Base-by-base conservation (phyloP, 2,888 invertebrate genomes). In the Orchesella flavescens region DNA sequence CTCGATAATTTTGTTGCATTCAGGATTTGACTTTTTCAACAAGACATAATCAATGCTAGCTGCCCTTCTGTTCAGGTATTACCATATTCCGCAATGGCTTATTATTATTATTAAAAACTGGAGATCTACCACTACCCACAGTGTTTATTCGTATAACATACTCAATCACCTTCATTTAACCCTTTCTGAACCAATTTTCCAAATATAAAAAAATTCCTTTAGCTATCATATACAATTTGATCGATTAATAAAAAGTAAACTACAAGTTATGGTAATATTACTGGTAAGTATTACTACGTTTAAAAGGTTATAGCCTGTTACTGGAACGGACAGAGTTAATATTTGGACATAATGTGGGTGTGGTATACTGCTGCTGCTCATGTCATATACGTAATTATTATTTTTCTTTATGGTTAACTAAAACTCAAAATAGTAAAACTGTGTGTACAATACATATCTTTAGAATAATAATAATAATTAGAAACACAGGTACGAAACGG, bases 281-380 rank as follows among this genome's bases (percentile, higher is more conserved):
- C n/a, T 49, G 49, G 49, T 49, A 49, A 49, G 3, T 7, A 49
- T 7, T 49, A 15, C 49, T 49, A n/a, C 5, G n/a, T 49, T 49
- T 15, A 49, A 15, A 49, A 49, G 44, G 44, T 44, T 59, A 61
- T 57, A 72, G 80, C 80, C 80, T 46, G 73, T 73, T 80, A 55
- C 63, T 80, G 80, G 80, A 80, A 80, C 80, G 80, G 80, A 80
- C 80, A 65, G 73, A 80, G 80, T 73, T 80, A 73, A 49, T 79
- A 46, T 68, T 44, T 79, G 73, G 73, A 80, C 79, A 79, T 55
- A 71, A 49, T 44, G 13, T 49, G 17, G 49, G n/a, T 73, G 21
- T 61, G 73, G 43, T 57, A 49, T 61, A 57, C 59, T 61, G 61
- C 9, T 46, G n/a, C 43, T 43, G 5, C 15, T 34, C 43, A 49